Evolutionary conservation across 2,888 invertebrate species (phyloP).

Genomic region (Caenorhabditis parvicauda): DNA sequence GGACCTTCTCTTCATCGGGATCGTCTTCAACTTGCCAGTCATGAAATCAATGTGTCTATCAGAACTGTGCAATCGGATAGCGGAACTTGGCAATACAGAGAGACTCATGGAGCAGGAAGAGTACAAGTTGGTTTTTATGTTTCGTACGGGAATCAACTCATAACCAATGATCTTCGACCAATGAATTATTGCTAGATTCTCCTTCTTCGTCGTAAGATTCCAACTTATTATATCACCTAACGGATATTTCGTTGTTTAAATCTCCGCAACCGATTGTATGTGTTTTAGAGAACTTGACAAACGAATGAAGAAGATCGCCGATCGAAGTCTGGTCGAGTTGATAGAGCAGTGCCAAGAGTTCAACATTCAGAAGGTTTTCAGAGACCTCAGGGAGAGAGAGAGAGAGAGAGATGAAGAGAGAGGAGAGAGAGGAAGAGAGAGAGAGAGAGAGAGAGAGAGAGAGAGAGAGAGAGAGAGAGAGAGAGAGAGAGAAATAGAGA

Average conservation of each 20-base stretch:
- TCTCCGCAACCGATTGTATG: not conserved
- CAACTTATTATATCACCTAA: not conserved
- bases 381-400: too few relatives aligned
- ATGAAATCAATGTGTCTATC: conserved; percentile 62
- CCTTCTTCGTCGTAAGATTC: not conserved
- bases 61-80: conserved; percentile 46
- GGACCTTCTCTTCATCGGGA: conserved; percentile 59
- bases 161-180: not conserved
- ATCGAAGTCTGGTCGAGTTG: conserved; percentile 47
- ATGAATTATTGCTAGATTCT: not conserved
- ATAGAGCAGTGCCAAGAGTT: conserved; percentile 50
- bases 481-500: too few relatives aligned
- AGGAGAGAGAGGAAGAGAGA: too few relatives aligned
- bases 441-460: too few relatives aligned
- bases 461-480: too few relatives aligned
- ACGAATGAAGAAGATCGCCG: conserved; percentile 52
- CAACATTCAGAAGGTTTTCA: not conserved
- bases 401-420: not conserved
- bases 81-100: conserved; percentile 50
- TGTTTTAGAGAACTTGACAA: conserved; percentile 54
- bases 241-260: not conserved
- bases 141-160: not conserved
- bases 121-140: conserved; percentile 38
- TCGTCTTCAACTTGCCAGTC: conserved; percentile 58
- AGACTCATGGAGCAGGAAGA: conserved; percentile 52